A percentile compares a stretch with the other conserved stretches of the same genome.
Conservation (phyloP, 2,888 invertebrate species). For the Microctonus aethiopoides region DNA sequence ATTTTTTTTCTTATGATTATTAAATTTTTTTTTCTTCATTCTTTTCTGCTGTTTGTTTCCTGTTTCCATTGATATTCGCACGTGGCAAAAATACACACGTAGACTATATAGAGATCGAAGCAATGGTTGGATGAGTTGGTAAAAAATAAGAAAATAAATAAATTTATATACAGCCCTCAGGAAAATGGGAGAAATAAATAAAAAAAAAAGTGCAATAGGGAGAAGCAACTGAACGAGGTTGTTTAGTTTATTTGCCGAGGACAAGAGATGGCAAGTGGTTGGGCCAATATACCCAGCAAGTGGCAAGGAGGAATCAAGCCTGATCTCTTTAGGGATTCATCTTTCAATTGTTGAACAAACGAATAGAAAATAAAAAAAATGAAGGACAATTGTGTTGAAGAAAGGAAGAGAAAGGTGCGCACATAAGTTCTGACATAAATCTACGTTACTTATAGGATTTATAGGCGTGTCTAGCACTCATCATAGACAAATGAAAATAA, state of each 20-base stretch:
- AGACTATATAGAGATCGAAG: neutral
- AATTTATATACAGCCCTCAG: neutral
- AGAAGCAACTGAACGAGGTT: conserved; percentile 13
- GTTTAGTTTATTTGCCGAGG: conserved; percentile 33
- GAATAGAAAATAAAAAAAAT: neutral
- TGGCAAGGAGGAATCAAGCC: conserved; percentile 37
- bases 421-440: conserved; percentile 22
- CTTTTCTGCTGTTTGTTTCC: neutral
- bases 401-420: neutral
- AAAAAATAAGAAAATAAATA: neutral
- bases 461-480: neutral
- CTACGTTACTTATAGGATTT: conserved; percentile 2
- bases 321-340: neutral
- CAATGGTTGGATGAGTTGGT: neutral
- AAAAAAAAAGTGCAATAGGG: neutral
- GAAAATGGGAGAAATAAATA: neutral
- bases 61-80: conserved; percentile 6
- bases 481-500: conserved; percentile 56
- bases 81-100: conserved; percentile 8
- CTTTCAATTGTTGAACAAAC: neutral
- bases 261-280: conserved; percentile 42
- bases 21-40: neutral
- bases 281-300: conserved; percentile 42
- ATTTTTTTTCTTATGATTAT: neutral
- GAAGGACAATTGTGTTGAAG: conserved; percentile 4